Base-by-base conservation (phyloP, 2,797 vertebrate genomes). In the Enteromius anoplus region DNA sequence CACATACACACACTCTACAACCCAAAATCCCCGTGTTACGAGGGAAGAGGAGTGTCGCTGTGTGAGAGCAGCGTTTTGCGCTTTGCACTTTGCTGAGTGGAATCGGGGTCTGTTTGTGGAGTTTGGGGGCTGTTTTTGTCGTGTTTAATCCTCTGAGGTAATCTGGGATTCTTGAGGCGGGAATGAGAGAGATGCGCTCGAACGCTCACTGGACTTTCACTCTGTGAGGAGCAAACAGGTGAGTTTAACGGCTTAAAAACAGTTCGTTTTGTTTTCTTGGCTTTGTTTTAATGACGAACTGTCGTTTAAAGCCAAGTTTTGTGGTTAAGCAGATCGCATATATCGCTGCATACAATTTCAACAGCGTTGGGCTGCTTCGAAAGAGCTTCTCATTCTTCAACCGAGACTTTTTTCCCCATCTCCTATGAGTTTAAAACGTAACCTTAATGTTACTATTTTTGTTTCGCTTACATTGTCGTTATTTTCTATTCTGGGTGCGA, bases 121-220 rank as follows among this genome's bases (percentile, higher is more conserved):
- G 37, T 77, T 77, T 60, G 32, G 3, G 51, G 9, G 3, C 1
- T 7, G 65, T 70, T 83, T 78, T 69, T 17, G 21, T 70, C 75
- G 64, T 12, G 64, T 83, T 78, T 78, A 62, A 83, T 70, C 81
- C 75, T 47, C 0, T 77, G 81, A 40, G 64, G 81, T 83, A 71
- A 83, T 78, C 81, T 70, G 73, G 81, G 73, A 83, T 77, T 77
- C 75, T 34, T 21, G 37, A 70, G 51, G 81, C 81, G 73, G 73
- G 75, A 83, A 83, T 83, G 72, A 69, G 10, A 77, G 81, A 62
- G 81, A 78, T 77, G 81, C 81, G 81, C 81, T 76, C 73, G 73
- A 34, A 51, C 73, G 34, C 49, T 68, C 37, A 34, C 62, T n/a
- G 64, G 51, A 83, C 53, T 78, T 83, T 70, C 65, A 70, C 64